Conservation (phyloP, 2,113 vertebrate genomes). For the Balaeniceps rex region DNA sequence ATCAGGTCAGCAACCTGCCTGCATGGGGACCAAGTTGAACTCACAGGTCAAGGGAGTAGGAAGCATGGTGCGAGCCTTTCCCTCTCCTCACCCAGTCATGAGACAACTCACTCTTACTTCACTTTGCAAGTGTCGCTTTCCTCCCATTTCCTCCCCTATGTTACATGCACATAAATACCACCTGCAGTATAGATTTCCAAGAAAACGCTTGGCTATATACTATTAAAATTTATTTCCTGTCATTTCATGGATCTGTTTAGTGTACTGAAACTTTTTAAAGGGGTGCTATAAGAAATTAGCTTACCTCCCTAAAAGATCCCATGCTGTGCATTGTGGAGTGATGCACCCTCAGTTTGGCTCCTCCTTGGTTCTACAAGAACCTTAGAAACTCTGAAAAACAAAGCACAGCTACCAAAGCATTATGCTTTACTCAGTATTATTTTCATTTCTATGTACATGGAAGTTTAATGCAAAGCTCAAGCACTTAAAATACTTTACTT, state of each 20-base stretch:
- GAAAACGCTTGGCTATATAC: background rate
- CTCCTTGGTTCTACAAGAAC: background rate
- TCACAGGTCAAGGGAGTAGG: background rate
- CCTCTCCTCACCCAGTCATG: background rate
- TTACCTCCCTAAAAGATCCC: background rate
- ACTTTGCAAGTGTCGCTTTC: background rate
- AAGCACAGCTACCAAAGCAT: background rate
- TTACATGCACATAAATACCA: background rate
- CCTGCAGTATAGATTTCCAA: background rate
- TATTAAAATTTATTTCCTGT: background rate
- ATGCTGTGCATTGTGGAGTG: background rate
- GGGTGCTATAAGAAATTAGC: background rate
- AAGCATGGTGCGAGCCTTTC: background rate
- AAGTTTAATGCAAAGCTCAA: background rate
- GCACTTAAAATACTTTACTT: background rate
- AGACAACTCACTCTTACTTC: background rate
- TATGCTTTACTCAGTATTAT: background rate
- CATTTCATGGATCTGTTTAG: background rate
- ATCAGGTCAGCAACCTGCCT: background rate
- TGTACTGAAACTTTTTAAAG: background rate
- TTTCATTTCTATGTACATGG: background rate
- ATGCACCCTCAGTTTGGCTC: background rate
- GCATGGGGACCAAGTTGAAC: fast-evolving
- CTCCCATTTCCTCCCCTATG: background rate
- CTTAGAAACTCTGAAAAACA: background rate